These are phyloP conservation scores for Xestia ashworthii DNA, from an alignment of 2,888 invertebrate species.

Conservation along the genomic window DNA sequence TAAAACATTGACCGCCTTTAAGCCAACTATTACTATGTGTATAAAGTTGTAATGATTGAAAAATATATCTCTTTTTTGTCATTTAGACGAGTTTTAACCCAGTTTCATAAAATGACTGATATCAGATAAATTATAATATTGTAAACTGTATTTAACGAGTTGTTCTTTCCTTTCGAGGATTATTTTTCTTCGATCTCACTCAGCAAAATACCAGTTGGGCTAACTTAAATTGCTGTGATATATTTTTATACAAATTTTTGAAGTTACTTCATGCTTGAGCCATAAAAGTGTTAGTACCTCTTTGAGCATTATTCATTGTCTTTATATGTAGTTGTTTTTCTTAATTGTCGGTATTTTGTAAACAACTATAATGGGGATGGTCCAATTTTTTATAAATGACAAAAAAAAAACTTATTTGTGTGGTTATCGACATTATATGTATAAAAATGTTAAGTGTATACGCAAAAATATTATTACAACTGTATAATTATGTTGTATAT, in stretches of 20 bases:
- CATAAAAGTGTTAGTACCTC: constrained; percentile 76
- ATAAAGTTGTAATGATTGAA: constrained; percentile 63
- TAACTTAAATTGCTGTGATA: constrained; percentile 89
- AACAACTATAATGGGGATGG: constrained; percentile 77
- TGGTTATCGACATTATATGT: constrained; percentile 35
- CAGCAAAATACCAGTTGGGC: constrained; percentile 79
- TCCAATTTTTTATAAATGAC: constrained; percentile 77
- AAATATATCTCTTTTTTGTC: constrained; percentile 62
- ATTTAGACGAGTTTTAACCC: constrained; percentile 67
- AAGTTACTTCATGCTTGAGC: constrained; percentile 79
- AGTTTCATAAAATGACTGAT: constrained; percentile 70
- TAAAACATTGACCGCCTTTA: constrained; percentile 69
- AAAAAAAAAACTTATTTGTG: constrained; percentile 33
- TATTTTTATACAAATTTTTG: constrained; percentile 87
- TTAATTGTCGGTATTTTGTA: constrained; percentile 74
- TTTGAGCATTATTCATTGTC: constrained; percentile 74
- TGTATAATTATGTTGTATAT: constrained; percentile 48
- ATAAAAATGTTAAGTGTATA: constrained; percentile 43
- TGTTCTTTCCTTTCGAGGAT: constrained; percentile 69
- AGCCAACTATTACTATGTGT: constrained; percentile 67
- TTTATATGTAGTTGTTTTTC: constrained; percentile 78
- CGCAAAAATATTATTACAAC: constrained; percentile 42
- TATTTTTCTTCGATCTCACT: constrained; percentile 70
- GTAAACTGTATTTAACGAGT: constrained; percentile 70
- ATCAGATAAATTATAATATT: constrained; percentile 72